These are phyloP conservation scores for Crioceris asparagi DNA, from an alignment of 2,888 invertebrate species.

Conservation along the genomic window DNA sequence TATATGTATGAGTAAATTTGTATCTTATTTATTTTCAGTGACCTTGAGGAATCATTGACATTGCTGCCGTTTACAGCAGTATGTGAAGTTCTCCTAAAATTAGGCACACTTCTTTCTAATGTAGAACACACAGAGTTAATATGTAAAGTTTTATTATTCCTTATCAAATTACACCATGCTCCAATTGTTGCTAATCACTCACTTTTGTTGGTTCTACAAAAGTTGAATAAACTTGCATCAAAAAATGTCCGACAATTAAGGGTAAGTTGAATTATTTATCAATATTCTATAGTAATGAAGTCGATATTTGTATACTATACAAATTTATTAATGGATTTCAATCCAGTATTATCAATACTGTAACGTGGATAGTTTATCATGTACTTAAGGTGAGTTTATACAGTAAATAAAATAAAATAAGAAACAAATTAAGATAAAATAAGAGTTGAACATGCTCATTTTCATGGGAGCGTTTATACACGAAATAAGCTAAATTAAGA, in stretches of 20 bases:
- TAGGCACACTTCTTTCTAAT: conserved; percentile 57
- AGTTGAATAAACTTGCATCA: conserved; percentile 47
- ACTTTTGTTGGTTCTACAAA: conserved; percentile 54
- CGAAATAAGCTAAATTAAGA: too few species aligned
- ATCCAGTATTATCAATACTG: too few species aligned
- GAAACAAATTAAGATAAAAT: too few species aligned
- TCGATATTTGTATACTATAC: conserved; percentile 1
- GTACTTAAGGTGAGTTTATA: too few species aligned
- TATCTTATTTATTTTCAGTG: conserved; percentile 48
- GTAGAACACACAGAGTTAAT: conserved; percentile 67
- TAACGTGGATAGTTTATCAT: too few species aligned
- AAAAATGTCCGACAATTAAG: conserved; percentile 48
- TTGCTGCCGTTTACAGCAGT: conserved; percentile 76
- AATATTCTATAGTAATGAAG: too few species aligned
- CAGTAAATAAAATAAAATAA: too few species aligned
- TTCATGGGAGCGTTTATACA: too few species aligned
- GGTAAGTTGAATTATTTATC: too few species aligned
- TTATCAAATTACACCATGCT: conserved; percentile 64
- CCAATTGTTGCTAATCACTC: conserved; percentile 65
- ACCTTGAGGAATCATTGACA: conserved; percentile 81
- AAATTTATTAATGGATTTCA: neutral
- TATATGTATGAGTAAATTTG: neutral
- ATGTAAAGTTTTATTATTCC: conserved; percentile 64
- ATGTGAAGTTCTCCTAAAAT: conserved; percentile 60
- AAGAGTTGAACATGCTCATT: too few species aligned